Evolutionary conservation across 2,888 invertebrate genomes (phyloP).

Genomic region (Theodoxus fluviatilis): DNA sequence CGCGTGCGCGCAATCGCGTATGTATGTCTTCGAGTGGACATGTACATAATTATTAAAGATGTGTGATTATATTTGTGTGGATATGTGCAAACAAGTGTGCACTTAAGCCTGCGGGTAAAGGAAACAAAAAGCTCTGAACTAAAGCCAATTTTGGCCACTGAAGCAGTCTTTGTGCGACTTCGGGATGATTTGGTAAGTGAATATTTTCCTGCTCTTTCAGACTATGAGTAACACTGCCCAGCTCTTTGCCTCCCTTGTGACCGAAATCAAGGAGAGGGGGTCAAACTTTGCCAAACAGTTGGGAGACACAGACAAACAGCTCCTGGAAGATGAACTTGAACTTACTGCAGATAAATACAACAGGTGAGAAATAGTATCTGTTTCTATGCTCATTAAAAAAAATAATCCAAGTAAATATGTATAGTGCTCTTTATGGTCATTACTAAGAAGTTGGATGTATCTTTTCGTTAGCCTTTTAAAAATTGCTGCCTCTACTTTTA

Average conservation of each 20-base stretch:
- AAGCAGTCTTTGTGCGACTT: no score
- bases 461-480: neutral
- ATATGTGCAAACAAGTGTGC: no score
- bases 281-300: constrained; percentile 81
- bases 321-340: constrained; percentile 81
- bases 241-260: constrained; percentile 46
- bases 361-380: constrained; percentile 58
- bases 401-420: neutral
- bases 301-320: constrained; percentile 84
- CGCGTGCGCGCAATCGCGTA: neutral
- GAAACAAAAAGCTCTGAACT: no score
- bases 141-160: no score
- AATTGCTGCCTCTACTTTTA: neutral
- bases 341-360: constrained; percentile 80
- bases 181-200: neutral
- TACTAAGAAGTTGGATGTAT: neutral
- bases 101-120: no score
- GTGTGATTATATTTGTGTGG: neutral
- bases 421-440: neutral
- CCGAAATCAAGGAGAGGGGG: constrained; percentile 80
- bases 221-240: constrained; percentile 49
- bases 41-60: neutral
- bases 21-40: neutral
- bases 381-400: neutral
- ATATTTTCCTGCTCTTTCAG: constrained; percentile 33